A percentile compares a stretch with the other conserved stretches of the same genome.
phyloP scores from a whole-genome alignment of 2,888 invertebrate species.

The Drosophila mercatorum region DNA sequence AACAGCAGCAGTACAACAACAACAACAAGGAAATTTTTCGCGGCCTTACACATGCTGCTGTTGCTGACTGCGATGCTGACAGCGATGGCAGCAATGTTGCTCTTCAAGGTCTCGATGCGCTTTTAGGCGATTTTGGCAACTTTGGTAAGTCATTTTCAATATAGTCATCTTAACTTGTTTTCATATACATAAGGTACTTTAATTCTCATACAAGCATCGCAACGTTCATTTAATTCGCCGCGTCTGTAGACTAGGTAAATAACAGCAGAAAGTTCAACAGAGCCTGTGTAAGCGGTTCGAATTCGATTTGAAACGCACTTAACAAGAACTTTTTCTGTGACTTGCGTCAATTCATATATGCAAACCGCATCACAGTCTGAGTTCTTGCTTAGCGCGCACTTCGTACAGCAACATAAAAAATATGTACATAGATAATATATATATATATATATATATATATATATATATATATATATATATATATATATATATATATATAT shows the following conservation, averaged over 20 bases:
- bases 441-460: not conserved
- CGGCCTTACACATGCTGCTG: conserved; percentile 43
- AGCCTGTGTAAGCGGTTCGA: conserved; percentile 19
- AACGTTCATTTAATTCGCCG: conserved; percentile 20
- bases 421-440: not conserved
- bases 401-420: conserved; percentile 70
- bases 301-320: conserved; percentile 71
- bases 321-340: conserved; percentile 93
- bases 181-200: conserved; percentile 2
- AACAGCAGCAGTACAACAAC: conserved; percentile 40
- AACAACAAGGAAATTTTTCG: conserved; percentile 37
- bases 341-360: conserved; percentile 86
- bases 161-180: not conserved
- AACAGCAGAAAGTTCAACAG: conserved; percentile 21
- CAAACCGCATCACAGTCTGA: conserved; percentile 96
- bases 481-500: not conserved
- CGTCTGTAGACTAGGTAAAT: conserved; percentile 39
- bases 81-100: conserved; percentile 63
- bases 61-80: conserved; percentile 63
- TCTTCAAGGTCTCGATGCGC: conserved; percentile 65
- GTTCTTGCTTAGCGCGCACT: conserved; percentile 92
- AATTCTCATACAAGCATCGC: conserved; percentile 18
- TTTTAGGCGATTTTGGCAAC: conserved; percentile 60
- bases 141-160: conserved; percentile 48
- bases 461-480: not conserved